A percentile compares a stretch with the other conserved stretches of the same genome.
These are phyloP conservation scores for Cerastoderma edule DNA, from an alignment of 2,888 invertebrate species.

Conservation along the genomic window DNA sequence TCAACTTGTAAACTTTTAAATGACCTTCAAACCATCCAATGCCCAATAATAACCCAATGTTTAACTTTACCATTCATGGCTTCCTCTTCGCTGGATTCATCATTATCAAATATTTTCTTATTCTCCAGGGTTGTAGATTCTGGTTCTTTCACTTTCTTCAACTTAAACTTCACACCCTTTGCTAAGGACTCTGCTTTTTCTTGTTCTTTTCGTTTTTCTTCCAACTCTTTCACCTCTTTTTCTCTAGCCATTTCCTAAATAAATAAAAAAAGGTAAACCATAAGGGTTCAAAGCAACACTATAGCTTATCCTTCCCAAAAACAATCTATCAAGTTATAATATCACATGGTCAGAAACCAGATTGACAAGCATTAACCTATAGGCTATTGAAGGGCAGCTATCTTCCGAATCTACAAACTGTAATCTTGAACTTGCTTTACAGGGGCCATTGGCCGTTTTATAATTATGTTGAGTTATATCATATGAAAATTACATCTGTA, in stretches of 20 bases:
- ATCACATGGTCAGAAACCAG: too few species aligned
- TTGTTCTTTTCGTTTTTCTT: conserved; percentile 62
- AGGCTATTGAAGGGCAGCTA: too few species aligned
- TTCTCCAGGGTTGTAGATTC: conserved; percentile 68
- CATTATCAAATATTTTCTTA: conserved; percentile 76
- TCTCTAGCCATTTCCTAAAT: conserved; percentile 59
- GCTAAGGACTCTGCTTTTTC: conserved; percentile 65
- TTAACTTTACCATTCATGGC: conserved; percentile 6
- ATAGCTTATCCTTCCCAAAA: too few species aligned
- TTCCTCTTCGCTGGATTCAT: conserved; percentile 78
- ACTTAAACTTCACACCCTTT: conserved; percentile 75
- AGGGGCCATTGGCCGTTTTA: too few species aligned
- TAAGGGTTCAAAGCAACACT: neutral
- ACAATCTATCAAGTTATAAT: too few species aligned
- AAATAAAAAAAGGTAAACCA: neutral
- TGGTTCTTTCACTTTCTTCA: conserved; percentile 74
- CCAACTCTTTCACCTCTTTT: conserved; percentile 48
- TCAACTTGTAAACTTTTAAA: neutral
- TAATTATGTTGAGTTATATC: too few species aligned
- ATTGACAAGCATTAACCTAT: too few species aligned
- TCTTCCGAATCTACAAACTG: too few species aligned
- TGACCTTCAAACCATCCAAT: neutral
- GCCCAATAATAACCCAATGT: neutral
- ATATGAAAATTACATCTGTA: too few species aligned
- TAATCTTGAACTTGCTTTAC: too few species aligned